Evolutionary conservation across 2,888 invertebrate genomes (phyloP), one percentile per base, ranked within the genome.

Genomic region (Cenopis cana): DNA sequence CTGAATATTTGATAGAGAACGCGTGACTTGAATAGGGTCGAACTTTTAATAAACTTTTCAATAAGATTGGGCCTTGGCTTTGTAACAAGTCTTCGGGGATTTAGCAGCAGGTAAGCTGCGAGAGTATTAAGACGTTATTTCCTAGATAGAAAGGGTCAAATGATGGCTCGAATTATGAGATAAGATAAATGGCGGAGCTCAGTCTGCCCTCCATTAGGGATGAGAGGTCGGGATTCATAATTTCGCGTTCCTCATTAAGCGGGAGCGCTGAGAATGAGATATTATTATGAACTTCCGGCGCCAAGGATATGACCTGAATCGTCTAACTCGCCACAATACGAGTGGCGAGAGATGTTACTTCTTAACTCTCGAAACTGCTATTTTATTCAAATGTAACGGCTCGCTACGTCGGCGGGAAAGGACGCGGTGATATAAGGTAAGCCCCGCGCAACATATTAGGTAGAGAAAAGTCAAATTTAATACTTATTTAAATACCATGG

Each of bases 191-290:
- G 69, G 50, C 46, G 33, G 71, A 59, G 68, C 65, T 73, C 81
- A 79, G 79, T 81, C 78, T 79, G 79, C 81, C 81, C 79, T 81
- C 79, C 80, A 82, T 81, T 83, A 83, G 75, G 79, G 80, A 80
- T 82, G 81, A 82, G 82, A 82, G 79, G 79, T 78, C 77, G 76
- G 81, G 82, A 78, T 81, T 83, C 80, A 83, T 88, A 86, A 88
- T 88, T 87, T 61, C 55, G 85, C 85, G 84, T 75, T 81, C 84
- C 85, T 87, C 88, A 87, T 89, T 88, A 88, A 82, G 79, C 79
- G 79, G 75, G 74, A 69, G 54, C 55, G 77, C 77, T 79, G 81
- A 54, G 83, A 87, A 87, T 88, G 83, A 85, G 82, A 84, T 84
- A 85, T 82, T 84, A 86, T 86, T 84, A 85, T 81, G 80, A 81